These are phyloP conservation scores for Poeciliopsis turneri DNA, from an alignment of 2,797 vertebrate genomes.

Conservation along the genomic window DNA sequence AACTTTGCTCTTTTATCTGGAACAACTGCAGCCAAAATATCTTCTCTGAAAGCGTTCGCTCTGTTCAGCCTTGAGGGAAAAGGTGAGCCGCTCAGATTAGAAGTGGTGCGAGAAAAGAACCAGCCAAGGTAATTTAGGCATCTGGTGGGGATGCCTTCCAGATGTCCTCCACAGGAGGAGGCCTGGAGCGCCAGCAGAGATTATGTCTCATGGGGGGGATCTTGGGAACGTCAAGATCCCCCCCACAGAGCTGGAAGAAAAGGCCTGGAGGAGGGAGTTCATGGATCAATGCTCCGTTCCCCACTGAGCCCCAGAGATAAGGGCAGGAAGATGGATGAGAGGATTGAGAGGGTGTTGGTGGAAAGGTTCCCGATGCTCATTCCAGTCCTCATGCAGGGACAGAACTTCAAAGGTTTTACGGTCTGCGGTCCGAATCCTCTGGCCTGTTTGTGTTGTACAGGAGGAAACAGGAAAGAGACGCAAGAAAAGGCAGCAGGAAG, in stretches of 20 bases:
- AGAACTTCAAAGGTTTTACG: constrained; percentile 3
- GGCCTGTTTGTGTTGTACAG: background rate
- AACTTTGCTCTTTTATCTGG: background rate
- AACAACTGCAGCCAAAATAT: constrained; percentile 5
- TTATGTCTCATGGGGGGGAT: background rate
- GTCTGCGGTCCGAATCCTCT: background rate
- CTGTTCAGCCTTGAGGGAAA: background rate
- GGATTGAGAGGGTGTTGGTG: background rate
- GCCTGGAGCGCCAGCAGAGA: background rate
- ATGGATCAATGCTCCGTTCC: background rate
- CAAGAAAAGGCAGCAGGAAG: constrained; percentile 9
- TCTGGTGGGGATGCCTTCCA: constrained; percentile 13
- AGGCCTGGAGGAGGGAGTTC: background rate
- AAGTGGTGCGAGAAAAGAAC: background rate
- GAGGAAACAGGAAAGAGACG: constrained; percentile 20
- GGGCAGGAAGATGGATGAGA: constrained; percentile 1
- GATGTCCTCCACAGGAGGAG: constrained; percentile 4
- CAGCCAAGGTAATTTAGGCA: constrained; percentile 1
- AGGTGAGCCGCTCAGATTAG: background rate
- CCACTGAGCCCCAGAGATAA: background rate
- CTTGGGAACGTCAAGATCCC: background rate
- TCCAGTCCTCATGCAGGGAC: background rate
- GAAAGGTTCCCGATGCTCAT: background rate
- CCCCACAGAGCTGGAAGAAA: constrained; percentile 4
- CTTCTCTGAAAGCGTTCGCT: background rate